These are phyloP conservation scores for Nomada lathburiana DNA, from an alignment of 2,888 invertebrate species.

Conservation along the genomic window DNA sequence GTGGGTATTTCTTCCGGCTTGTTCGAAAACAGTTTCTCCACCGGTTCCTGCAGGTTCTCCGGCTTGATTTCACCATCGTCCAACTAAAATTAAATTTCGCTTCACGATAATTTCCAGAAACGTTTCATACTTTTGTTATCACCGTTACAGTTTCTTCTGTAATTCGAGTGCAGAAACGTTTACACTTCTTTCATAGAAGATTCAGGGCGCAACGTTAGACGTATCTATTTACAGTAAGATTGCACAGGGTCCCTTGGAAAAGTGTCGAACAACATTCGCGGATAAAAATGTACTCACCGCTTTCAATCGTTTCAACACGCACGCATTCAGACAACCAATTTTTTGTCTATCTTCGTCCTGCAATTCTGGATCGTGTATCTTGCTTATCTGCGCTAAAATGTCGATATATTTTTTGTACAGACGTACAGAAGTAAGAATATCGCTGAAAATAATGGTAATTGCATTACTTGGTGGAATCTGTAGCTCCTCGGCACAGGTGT, in stretches of 20 bases:
- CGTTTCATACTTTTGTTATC: neutral
- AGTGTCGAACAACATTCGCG: neutral
- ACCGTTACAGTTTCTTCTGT: neutral
- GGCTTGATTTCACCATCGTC: fast-evolving
- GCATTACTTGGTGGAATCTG: neutral
- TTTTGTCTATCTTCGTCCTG: neutral
- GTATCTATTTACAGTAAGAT: too few relatives aligned
- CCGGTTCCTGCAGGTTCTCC: fast-evolving
- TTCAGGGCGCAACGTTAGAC: too few relatives aligned
- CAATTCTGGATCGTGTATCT: fast-evolving
- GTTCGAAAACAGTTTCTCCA: fast-evolving
- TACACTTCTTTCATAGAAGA: too few relatives aligned
- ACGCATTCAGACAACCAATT: constrained; percentile 13
- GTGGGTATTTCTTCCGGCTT: fast-evolving
- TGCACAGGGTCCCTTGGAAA: neutral
- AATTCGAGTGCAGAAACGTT: too few relatives aligned
- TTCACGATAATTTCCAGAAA: neutral
- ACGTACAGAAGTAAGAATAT: neutral
- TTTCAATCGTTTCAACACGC: constrained; percentile 11
- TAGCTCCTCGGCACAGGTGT: neutral
- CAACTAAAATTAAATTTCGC: constrained; percentile 4
- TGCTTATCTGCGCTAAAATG: neutral
- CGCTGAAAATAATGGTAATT: too few relatives aligned
- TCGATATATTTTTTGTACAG: neutral
- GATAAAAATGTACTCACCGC: constrained; percentile 13